A percentile compares a stretch with the other conserved stretches of the same genome.
Evolutionary conservation across 2,888 invertebrate species (phyloP).

Genomic region (Hartigia nigra): DNA sequence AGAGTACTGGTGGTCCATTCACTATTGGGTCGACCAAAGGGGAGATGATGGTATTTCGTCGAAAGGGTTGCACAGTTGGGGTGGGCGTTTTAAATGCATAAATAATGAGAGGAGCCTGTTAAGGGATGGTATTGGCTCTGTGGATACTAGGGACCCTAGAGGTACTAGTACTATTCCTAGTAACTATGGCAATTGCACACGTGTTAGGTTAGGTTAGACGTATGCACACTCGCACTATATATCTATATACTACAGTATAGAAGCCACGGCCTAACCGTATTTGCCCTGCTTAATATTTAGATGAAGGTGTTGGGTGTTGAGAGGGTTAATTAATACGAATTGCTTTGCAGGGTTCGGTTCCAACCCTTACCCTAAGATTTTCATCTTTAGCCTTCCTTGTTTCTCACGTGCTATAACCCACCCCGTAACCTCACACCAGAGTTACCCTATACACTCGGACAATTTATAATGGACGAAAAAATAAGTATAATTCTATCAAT

Average conservation of each 20-base stretch:
- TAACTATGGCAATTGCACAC: background rate
- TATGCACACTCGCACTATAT: constrained; percentile 1
- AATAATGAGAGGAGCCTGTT: constrained; percentile 47
- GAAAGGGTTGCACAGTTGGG: constrained; percentile 42
- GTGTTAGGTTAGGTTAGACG: constrained; percentile 9
- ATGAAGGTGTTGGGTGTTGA: constrained; percentile 41
- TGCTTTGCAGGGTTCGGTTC: constrained; percentile 34
- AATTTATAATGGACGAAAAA: no score
- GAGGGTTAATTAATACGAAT: constrained; percentile 57
- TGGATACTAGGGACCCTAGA: constrained; percentile 12
- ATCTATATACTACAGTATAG: background rate
- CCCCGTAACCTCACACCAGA: constrained; percentile 22
- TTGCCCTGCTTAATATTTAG: constrained; percentile 41
- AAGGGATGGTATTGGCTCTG: constrained; percentile 29
- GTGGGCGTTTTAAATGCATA: constrained; percentile 53
- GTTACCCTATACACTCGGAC: constrained; percentile 33
- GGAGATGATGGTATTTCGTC: constrained; percentile 29
- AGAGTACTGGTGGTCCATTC: background rate
- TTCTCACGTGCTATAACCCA: background rate
- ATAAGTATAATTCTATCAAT: background rate
- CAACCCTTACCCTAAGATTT: constrained; percentile 18
- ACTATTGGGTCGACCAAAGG: constrained; percentile 5
- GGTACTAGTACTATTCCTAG: background rate
- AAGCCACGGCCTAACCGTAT: constrained; percentile 17
- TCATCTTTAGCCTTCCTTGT: background rate